These are phyloP conservation scores for Muscina levida DNA, from an alignment of 2,888 invertebrate genomes.

Conservation along the genomic window DNA sequence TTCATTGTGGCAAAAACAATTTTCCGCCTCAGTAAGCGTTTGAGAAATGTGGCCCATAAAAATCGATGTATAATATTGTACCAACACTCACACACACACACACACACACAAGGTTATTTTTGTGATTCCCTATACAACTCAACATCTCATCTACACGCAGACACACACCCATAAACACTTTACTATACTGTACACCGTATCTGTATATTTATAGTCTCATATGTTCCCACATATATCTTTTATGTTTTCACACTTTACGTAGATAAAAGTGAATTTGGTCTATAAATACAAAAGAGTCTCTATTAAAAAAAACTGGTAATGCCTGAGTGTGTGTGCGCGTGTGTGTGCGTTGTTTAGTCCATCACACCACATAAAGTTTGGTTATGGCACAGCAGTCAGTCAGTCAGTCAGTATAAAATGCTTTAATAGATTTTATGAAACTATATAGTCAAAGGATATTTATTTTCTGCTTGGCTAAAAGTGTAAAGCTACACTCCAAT, in stretches of 20 bases:
- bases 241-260: conserved; percentile 13
- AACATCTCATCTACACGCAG: not conserved
- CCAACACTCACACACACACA: not conserved
- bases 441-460: not conserved
- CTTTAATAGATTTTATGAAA: conserved; percentile 20
- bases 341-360: not conserved
- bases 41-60: conserved; percentile 21
- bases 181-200: not conserved
- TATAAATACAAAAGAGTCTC: not conserved
- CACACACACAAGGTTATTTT: not conserved
- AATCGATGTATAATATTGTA: not conserved
- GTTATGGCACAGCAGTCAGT: too few relatives aligned
- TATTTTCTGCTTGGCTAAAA: too few relatives aligned
- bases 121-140: not conserved
- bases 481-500: too few relatives aligned
- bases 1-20: conserved; percentile 17
- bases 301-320: too few relatives aligned
- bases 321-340: not conserved
- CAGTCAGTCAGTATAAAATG: not conserved
- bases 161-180: not conserved
- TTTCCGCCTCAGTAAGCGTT: conserved; percentile 31
- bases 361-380: not conserved
- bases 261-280: conserved; percentile 26
- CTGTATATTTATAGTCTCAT: not conserved
- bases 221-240: conserved; percentile 13